A percentile compares a stretch with the other conserved stretches of the same genome.
These are phyloP conservation scores for Neolamprologus modestus DNA, from an alignment of 2,113 vertebrate species.

Conservation along the genomic window DNA sequence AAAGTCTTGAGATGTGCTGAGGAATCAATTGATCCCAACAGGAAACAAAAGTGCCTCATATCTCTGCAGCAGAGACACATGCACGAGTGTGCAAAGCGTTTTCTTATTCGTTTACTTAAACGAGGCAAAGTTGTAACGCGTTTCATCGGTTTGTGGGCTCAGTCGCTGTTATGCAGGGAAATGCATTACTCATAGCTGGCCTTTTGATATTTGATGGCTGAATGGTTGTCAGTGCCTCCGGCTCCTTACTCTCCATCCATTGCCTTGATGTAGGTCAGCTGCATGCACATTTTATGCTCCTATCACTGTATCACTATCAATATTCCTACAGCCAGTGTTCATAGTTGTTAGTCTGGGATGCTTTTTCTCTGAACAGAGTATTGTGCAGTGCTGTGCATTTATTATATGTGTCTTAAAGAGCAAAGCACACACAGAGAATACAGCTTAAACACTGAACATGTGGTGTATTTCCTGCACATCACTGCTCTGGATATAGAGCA, in stretches of 20 bases:
- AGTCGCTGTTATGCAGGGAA: neutral
- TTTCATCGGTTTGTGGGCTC: neutral
- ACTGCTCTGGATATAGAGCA: neutral
- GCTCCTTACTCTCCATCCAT: slow-evolving; percentile 28
- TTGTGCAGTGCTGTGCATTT: neutral
- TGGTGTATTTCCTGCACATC: neutral
- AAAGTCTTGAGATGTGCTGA: neutral
- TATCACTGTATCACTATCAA: neutral
- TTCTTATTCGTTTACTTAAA: neutral
- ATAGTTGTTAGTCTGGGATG: neutral
- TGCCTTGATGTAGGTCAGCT: slow-evolving; percentile 46
- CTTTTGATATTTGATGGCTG: slow-evolving; percentile 51
- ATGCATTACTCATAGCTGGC: slow-evolving; percentile 35
- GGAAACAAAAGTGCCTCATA: neutral
- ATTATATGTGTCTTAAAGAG: neutral
- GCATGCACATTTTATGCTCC: neutral
- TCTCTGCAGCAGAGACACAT: neutral
- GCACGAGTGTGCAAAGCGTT: neutral
- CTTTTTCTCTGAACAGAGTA: neutral
- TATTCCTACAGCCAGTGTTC: neutral
- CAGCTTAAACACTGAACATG: neutral
- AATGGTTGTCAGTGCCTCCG: slow-evolving; percentile 23
- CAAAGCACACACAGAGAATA: neutral
- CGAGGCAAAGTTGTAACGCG: neutral
- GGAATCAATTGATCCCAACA: slow-evolving; percentile 49